Base-by-base conservation (phyloP, 2,888 invertebrate genomes). In the Theristus sp. region DNA sequence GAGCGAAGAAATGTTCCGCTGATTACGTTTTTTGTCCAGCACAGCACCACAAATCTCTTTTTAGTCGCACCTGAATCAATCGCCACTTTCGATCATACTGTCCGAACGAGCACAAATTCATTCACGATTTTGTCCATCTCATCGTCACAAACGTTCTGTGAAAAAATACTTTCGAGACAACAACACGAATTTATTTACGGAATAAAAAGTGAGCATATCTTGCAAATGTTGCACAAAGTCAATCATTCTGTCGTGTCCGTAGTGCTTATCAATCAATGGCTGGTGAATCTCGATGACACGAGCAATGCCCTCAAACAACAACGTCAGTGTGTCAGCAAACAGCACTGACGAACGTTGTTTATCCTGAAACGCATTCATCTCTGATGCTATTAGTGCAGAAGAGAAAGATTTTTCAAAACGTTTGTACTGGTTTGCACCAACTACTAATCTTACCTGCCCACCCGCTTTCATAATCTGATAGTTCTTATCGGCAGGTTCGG, bases 261-360 rank as follows among this genome's bases (percentile, higher is more conserved):
- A 91, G 73, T 85, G 88, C 1, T 86, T 86, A 73, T 90, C 89
- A 31, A 91, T 83, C 30, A 89, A 81, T 0, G 89, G 88, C 69
- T 89, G 87, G 75, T 89, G 87, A 3, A 85, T 82, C 75, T 90
- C 89, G 30, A 90, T 80, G 10, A 87, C 82, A 53, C 56, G 27
- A 26, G 52, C 47, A 62, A 87, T 83, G 52, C 84, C 84, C 75
- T 91, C 90, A 74, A 89, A 85, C 61, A 91, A 77, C 56, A 85
- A 78, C 0, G 87, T 89, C 64, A 89, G 75, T 0, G 87, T 84
- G 70, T 91, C 90, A 0, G 89, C 86, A 77, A 83, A 90, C 54
- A 87, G 81, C 26, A 89, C 83, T 66, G 82, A 81, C 22, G 83
- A 80, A 64, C 88, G 79, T 69, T 84, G 84, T 68, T 87, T 86